Evolutionary conservation across 1,140 invertebrate genomes (phyloP).

Genomic region (Drosophila jambulina): DNA sequence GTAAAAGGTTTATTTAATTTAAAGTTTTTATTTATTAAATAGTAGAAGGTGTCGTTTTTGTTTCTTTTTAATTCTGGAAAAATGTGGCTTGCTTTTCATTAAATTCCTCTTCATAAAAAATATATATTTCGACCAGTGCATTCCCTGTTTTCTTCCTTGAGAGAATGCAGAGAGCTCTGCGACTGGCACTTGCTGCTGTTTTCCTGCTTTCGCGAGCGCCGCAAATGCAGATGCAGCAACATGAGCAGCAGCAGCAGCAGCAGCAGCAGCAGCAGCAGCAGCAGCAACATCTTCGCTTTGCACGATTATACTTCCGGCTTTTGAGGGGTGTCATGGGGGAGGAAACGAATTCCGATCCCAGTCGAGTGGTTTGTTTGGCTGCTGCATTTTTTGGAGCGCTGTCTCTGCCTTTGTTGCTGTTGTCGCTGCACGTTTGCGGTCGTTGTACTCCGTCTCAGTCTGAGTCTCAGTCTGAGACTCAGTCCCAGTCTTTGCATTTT

Average conservation of each 20-base stretch:
- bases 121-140: constrained; percentile 10
- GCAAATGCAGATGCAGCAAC: constrained; percentile 79
- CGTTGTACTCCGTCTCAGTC: constrained; percentile 62
- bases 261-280: constrained; percentile 55
- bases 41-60: too few relatives aligned
- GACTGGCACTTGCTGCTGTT: constrained; percentile 72
- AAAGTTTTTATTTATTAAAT: too few relatives aligned
- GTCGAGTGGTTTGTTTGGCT: constrained; percentile 73
- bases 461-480: constrained; percentile 17
- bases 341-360: constrained; percentile 55
- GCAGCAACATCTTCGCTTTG: constrained; percentile 51
- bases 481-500: constrained; percentile 40
- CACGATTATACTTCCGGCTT: constrained; percentile 77
- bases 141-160: constrained; percentile 4
- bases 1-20: too few relatives aligned
- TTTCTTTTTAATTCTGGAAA: neutral
- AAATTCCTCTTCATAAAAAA: neutral
- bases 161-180: constrained; percentile 54
- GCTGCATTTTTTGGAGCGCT: constrained; percentile 58
- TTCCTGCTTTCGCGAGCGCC: constrained; percentile 72
- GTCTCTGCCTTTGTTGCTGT: constrained; percentile 44
- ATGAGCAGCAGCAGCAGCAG: constrained; percentile 35
- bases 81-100: neutral
- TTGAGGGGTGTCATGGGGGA: constrained; percentile 36
- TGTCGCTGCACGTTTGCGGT: constrained; percentile 76